A percentile compares a stretch with the other conserved stretches of the same genome.
Conservation (phyloP, 2,797 vertebrate species). For the Erithacus rubecula region DNA sequence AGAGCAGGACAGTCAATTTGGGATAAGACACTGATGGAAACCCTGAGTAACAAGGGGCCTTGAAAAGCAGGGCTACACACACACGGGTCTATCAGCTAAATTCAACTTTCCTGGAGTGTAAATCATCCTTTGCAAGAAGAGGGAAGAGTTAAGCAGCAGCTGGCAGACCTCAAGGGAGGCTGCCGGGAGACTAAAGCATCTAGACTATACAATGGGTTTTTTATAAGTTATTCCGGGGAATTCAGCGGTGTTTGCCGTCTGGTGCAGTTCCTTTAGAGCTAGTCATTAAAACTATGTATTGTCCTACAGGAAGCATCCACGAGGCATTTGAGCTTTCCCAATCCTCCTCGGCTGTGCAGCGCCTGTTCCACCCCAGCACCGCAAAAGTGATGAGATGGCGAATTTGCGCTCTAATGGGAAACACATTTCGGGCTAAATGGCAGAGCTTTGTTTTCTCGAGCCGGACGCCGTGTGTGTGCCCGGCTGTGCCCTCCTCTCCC, state of each 20-base stretch:
- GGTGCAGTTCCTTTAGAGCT: neutral
- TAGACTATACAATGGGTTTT: neutral
- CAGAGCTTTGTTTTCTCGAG: accelerated
- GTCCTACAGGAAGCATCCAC: neutral
- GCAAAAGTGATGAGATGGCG: accelerated
- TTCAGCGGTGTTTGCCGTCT: neutral
- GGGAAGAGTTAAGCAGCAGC: neutral
- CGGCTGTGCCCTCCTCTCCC: neutral
- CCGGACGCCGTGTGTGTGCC: accelerated
- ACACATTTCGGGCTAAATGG: neutral
- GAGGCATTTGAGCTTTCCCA: neutral
- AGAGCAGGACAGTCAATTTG: neutral
- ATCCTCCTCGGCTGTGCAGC: neutral
- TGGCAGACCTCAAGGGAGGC: neutral
- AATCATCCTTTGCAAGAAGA: neutral
- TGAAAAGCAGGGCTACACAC: neutral
- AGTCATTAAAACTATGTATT: neutral
- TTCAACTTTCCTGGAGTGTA: neutral
- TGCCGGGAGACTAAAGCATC: neutral
- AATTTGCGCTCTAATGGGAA: neutral
- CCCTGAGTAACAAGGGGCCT: too few species aligned
- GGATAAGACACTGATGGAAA: neutral
- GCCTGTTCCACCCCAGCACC: neutral
- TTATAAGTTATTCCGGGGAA: neutral
- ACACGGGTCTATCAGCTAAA: neutral